Conservation (phyloP, 2,797 vertebrate species). For the Epinephelus malabaricus region DNA sequence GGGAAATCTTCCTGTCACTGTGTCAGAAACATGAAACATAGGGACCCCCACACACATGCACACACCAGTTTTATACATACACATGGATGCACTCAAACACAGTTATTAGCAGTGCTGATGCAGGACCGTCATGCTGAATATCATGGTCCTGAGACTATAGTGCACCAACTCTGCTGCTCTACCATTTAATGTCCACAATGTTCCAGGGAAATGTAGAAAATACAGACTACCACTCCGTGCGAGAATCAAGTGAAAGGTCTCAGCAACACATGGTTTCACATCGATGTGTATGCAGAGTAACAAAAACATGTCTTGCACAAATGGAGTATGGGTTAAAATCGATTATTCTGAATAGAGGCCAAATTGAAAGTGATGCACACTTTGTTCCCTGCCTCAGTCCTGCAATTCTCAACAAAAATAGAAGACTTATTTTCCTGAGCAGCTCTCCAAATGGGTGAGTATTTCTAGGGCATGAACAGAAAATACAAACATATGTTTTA, state of each 20-base stretch:
- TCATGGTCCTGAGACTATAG: too few species aligned
- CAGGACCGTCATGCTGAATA: too few species aligned
- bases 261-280: conserved; percentile 17
- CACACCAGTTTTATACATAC: neutral
- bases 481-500: neutral
- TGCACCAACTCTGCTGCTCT: neutral
- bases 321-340: conserved; percentile 15
- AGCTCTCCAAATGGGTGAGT: neutral
- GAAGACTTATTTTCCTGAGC: neutral
- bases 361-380: conserved; percentile 18
- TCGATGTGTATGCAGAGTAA: neutral
- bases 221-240: neutral
- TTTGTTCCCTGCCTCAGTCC: neutral
- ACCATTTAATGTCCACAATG: neutral
- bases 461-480: neutral
- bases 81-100: too few species aligned
- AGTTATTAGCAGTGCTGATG: too few species aligned
- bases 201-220: neutral
- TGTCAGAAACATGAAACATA: conserved; percentile 47
- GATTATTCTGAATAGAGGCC: conserved; percentile 3
- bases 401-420: neutral
- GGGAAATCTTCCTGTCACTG: conserved; percentile 53
- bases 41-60: neutral
- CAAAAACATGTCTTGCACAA: conserved; percentile 9
- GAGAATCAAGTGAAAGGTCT: neutral